A percentile compares a stretch with the other conserved stretches of the same genome.
phyloP scores from a whole-genome alignment of 1,140 invertebrate genomes.

The Hypsibius dujardini region DNA sequence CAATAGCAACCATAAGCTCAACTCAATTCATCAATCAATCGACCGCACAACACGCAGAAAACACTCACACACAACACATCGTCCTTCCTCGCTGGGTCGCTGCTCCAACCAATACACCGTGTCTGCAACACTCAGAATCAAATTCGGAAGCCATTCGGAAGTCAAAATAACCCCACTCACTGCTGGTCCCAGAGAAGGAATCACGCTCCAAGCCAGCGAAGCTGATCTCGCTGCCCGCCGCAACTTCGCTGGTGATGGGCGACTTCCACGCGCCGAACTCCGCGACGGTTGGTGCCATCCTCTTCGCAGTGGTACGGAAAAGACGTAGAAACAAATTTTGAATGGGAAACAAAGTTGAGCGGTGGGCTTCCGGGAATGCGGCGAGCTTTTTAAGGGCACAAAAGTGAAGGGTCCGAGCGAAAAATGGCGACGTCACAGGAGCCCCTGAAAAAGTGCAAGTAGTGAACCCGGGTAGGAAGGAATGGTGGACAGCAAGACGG shows the following conservation, averaged over 20 bases:
- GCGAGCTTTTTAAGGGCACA: too few relatives aligned
- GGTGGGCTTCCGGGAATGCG: too few relatives aligned
- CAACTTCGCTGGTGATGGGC: constrained; percentile 1
- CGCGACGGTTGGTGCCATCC: neutral
- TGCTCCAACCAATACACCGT: constrained; percentile 10
- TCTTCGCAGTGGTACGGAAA: too few relatives aligned
- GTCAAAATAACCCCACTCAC: constrained; percentile 1
- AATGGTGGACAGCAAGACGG: too few relatives aligned
- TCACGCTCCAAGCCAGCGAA: neutral
- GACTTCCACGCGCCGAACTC: constrained; percentile 10
- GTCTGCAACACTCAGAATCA: neutral
- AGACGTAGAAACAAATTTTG: too few relatives aligned
- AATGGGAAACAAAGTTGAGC: too few relatives aligned
- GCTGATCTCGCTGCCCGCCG: neutral
- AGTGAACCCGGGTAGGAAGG: too few relatives aligned
- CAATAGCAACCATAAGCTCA: too few relatives aligned
- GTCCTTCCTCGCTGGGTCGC: neutral
- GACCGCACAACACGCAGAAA: neutral
- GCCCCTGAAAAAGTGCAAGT: too few relatives aligned
- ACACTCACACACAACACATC: neutral
- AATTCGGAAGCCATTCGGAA: neutral
- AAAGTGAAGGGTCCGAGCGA: too few relatives aligned
- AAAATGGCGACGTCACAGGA: too few relatives aligned
- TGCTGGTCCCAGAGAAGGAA: neutral
- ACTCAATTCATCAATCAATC: too few relatives aligned